phyloP scores from a whole-genome alignment of 2,888 invertebrate genomes.

The Cremastinae sp. region DNA sequence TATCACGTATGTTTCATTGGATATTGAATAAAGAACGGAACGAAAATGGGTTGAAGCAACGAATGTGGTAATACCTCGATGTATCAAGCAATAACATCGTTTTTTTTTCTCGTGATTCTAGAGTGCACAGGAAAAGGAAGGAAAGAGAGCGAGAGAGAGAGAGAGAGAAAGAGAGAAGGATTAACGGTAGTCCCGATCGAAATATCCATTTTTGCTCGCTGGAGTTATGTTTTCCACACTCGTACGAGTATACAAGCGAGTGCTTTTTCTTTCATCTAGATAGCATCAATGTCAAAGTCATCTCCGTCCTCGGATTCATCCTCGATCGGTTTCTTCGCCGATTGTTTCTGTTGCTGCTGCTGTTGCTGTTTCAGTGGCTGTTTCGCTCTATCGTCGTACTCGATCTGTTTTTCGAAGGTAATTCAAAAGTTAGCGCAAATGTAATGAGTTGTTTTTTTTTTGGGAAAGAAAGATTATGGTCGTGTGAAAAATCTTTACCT shows the following conservation, averaged over 20 bases:
- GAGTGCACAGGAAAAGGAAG: constrained; percentile 39
- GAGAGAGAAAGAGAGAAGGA: constrained; percentile 1
- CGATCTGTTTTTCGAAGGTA: constrained; percentile 84
- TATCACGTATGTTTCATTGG: constrained; percentile 25
- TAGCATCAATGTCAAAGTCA: constrained; percentile 96
- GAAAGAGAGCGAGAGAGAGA: constrained; percentile 8
- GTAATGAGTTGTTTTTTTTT: neutral
- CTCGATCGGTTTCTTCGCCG: constrained; percentile 80
- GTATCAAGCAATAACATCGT: constrained; percentile 34
- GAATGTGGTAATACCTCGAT: constrained; percentile 30
- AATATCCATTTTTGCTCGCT: constrained; percentile 39
- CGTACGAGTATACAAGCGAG: constrained; percentile 9
- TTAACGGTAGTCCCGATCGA: constrained; percentile 43
- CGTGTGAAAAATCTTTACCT: constrained; percentile 79
- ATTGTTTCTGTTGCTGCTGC: constrained; percentile 80
- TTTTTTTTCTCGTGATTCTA: constrained; percentile 43
- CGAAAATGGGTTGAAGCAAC: constrained; percentile 8
- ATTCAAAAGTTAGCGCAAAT: neutral
- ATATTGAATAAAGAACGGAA: constrained; percentile 30
- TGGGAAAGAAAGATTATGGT: neutral
- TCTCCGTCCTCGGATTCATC: constrained; percentile 88
- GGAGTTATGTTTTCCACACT: constrained; percentile 8
- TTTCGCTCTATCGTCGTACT: constrained; percentile 93
- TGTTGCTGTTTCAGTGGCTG: constrained; percentile 86
- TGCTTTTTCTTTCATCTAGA: constrained; percentile 82